Evolutionary conservation across 2,888 invertebrate genomes (phyloP).

Genomic region (Plemyria rubiginata): DNA sequence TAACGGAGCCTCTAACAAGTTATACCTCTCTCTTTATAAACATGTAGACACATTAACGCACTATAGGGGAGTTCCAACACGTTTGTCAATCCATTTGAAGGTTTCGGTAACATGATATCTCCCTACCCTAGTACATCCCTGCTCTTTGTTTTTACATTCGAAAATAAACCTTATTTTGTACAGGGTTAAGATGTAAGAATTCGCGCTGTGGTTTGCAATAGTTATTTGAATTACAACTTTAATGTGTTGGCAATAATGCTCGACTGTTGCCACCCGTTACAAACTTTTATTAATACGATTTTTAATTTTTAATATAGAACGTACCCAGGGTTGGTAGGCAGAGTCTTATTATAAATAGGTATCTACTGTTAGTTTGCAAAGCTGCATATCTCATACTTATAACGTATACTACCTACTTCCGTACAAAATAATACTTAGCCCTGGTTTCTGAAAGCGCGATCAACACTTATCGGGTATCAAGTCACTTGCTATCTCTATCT

Average conservation of each 20-base stretch:
- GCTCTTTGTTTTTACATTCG: constrained; percentile 6
- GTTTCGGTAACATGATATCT: constrained; percentile 68
- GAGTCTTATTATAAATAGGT: no score
- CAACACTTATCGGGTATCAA: no score
- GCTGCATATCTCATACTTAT: no score
- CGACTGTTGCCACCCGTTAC: background rate
- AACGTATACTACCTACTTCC: no score
- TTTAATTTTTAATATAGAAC: no score
- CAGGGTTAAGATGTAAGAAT: background rate
- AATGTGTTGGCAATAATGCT: background rate
- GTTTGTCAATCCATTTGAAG: constrained; percentile 75
- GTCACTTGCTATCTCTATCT: no score
- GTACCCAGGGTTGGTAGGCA: no score
- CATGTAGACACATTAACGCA: background rate
- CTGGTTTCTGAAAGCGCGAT: no score
- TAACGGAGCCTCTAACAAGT: background rate
- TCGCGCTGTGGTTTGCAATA: background rate
- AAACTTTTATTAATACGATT: background rate
- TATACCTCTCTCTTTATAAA: background rate
- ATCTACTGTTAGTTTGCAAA: no score
- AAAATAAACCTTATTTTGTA: constrained; percentile 2
- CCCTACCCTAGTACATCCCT: constrained; percentile 49
- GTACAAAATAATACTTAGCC: no score
- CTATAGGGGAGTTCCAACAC: constrained; percentile 28
- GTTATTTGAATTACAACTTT: constrained; percentile 6